Base-by-base conservation (phyloP, 2,888 invertebrate genomes). In the Ophion ellenae region DNA sequence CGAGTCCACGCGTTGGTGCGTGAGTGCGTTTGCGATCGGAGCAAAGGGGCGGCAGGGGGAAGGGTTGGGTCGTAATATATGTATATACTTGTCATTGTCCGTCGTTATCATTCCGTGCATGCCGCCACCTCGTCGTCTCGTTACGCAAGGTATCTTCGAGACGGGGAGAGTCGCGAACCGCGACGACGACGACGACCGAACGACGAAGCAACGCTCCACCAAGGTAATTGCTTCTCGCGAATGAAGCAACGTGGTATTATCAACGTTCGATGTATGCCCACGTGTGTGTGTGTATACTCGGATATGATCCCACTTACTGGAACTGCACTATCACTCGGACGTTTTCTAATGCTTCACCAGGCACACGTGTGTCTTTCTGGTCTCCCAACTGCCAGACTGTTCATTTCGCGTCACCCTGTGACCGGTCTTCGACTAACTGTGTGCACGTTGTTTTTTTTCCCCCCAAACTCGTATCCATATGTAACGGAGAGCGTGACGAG, bases 71-170 rank as follows among this genome's bases (percentile, higher is more conserved):
- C 17, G 63, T 61, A 28, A 67, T 77, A 67, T 67, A 77, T 40
- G 63, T 79, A 61, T 79, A 79, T 28, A 63, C 59, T 61, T 40
- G 70, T 82, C 76, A 82, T 82, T 82, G 81, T 82, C 81, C 20
- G 10, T 82, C 76, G 81, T 82, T 82, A 82, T 82, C 81, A 76
- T 82, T 82, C 81, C 81, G 63, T 28, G 76, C 70, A 20, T 64
- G 81, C 76, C 47, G 47, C 11, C 76, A 82, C 75, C 81, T 82
- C 75, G 81, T 82, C 81, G 76, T 82, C 81, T 82, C 76, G 81
- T 82, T 82, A 82, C 81, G 81, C 81, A 82, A 82, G 81, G 36
- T 69, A 70, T 75, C 63, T 63, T 82, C 40, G 36, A 70, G 61
- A 10, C 57, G 28, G 47, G n/a, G 67, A 69, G 81, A 66, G 59